Percentiles rank a stretch among this genome's conserved stretches.
Conservation (phyloP, 37 sponge, comb jelly and placozoan species). For the Crambe crambe region DNA sequence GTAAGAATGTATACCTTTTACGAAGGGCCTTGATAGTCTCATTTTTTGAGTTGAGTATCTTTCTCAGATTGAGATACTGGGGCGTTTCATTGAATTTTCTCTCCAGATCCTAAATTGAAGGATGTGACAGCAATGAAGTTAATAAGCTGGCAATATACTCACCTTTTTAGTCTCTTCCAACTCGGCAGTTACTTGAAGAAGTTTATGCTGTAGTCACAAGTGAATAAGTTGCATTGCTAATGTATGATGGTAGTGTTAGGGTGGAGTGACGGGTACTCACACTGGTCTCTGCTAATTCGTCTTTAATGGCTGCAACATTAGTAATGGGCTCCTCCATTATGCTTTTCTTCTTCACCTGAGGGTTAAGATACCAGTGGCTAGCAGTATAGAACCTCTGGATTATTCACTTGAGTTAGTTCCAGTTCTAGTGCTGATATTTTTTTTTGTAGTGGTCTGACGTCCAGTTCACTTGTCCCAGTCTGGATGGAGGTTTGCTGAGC, state of each 20-base stretch:
- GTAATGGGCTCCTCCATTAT: no score
- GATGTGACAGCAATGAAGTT: no score
- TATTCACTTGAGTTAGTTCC: neutral
- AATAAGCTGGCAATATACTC: neutral
- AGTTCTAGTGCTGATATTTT: neutral
- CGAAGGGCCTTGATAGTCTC: conserved; percentile 86
- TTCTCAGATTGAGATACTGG: conserved; percentile 88
- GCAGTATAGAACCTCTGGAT: no score
- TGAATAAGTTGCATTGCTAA: no score
- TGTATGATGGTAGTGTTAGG: neutral
- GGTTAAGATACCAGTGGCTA: no score
- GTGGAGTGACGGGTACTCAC: conserved; percentile 3
- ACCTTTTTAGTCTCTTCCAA: conserved; percentile 69
- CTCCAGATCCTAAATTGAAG: conserved; percentile 71
- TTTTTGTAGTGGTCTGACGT: neutral
- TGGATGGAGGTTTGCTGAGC: conserved; percentile 9
- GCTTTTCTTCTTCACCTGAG: no score
- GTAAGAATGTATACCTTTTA: neutral
- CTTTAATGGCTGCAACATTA: neutral
- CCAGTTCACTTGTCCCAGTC: neutral
- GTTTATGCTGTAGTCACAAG: conserved; percentile 48
- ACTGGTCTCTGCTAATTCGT: conserved; percentile 29
- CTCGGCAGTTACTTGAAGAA: conserved; percentile 76
- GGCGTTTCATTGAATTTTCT: conserved; percentile 86
- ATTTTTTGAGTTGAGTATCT: conserved; percentile 87